Evolutionary conservation across 2,113 vertebrate species (phyloP).

Genomic region (Malaclemys terrapin): DNA sequence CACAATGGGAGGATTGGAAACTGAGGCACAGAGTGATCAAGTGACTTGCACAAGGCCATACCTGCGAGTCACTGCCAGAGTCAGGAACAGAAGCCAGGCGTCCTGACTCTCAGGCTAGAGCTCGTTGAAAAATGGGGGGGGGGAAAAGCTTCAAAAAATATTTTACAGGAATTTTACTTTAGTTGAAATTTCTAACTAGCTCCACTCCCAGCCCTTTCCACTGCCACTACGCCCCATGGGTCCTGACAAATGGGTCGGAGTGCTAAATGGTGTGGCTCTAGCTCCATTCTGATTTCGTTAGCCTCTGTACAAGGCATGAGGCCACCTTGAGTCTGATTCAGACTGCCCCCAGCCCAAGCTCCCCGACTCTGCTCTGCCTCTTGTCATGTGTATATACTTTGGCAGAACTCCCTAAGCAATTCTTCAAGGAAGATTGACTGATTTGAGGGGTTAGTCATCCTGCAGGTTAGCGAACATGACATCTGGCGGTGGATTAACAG

Average conservation of each 20-base stretch:
- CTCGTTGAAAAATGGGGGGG: not conserved
- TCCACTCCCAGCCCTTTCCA: not conserved
- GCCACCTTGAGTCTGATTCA: constrained; percentile 17
- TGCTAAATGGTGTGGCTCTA: not conserved
- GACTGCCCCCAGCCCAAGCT: constrained; percentile 23
- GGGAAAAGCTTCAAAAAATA: not conserved
- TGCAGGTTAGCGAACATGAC: constrained; percentile 72
- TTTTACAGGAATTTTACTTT: not conserved
- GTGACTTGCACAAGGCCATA: not conserved
- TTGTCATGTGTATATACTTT: constrained; percentile 63
- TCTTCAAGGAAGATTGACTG: constrained; percentile 60
- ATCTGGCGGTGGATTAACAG: constrained; percentile 71
- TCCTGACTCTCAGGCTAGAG: not conserved
- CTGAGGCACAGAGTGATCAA: not conserved
- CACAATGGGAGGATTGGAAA: not conserved
- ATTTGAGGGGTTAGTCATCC: constrained; percentile 45
- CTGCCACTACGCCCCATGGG: not conserved
- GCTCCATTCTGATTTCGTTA: constrained; percentile 36
- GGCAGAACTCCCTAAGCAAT: constrained; percentile 51
- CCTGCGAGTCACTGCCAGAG: not conserved
- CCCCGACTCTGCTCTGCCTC: not conserved
- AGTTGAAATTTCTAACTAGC: not conserved
- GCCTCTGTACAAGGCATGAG: constrained; percentile 28
- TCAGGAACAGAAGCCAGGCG: not conserved
- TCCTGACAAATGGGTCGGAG: not conserved